A percentile compares a stretch with the other conserved stretches of the same genome.
Conservation (phyloP, 2,888 invertebrate species). For the Bibio marci region DNA sequence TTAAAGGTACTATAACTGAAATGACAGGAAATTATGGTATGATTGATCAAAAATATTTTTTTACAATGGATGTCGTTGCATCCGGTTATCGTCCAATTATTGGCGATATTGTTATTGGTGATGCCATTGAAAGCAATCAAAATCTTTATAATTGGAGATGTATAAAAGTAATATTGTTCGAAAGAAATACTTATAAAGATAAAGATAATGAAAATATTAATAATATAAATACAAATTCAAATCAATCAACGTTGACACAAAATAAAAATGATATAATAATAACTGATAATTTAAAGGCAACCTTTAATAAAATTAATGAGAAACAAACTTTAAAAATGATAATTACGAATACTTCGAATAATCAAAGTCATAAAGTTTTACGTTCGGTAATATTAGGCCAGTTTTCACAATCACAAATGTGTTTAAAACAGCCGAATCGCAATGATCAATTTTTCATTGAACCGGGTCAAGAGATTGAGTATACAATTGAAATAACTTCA, state of each 20-base stretch:
- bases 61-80: constrained; percentile 36
- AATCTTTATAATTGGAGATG: constrained; percentile 26
- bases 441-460: constrained; percentile 24
- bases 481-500: constrained; percentile 35
- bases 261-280: constrained; percentile 36
- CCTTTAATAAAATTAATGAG: constrained; percentile 28
- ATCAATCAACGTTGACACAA: constrained; percentile 10
- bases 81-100: constrained; percentile 33
- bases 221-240: neutral
- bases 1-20: constrained; percentile 8
- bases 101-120: constrained; percentile 44
- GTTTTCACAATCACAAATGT: constrained; percentile 35
- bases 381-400: constrained; percentile 34
- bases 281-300: constrained; percentile 29
- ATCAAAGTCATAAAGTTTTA: constrained; percentile 23
- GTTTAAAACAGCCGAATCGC: constrained; percentile 26
- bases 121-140: constrained; percentile 59
- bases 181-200: neutral
- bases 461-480: constrained; percentile 28
- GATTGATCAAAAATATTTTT: constrained; percentile 41
- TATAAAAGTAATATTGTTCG: constrained; percentile 10
- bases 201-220: neutral
- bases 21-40: constrained; percentile 31
- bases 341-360: constrained; percentile 34
- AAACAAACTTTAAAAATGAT: constrained; percentile 29